Conservation (phyloP, 2,888 invertebrate species). For the Leptarthrus brevirostris region DNA sequence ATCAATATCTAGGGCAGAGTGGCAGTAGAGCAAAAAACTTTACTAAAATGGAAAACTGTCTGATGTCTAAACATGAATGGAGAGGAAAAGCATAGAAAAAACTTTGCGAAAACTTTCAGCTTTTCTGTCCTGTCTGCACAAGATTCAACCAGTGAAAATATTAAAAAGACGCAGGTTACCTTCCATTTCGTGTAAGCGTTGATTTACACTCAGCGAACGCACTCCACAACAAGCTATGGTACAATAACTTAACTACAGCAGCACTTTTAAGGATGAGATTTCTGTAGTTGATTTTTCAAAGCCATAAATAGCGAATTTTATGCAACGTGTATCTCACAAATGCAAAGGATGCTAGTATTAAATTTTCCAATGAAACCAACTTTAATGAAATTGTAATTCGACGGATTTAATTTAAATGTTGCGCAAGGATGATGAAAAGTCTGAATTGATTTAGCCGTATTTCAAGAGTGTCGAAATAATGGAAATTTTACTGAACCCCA, state of each 20-base stretch:
- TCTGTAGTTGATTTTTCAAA: background rate
- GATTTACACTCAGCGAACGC: background rate
- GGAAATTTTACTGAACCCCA: too few relatives aligned
- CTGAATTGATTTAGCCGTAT: background rate
- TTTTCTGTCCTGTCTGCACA: background rate
- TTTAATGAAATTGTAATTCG: slow-evolving; percentile 1
- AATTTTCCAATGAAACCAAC: background rate
- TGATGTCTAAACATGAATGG: slow-evolving; percentile 13
- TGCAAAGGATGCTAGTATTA: background rate
- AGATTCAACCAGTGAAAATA: background rate
- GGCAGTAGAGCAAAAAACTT: slow-evolving; percentile 33
- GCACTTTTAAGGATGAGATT: background rate
- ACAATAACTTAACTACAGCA: too few relatives aligned
- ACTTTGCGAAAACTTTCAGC: slow-evolving; percentile 15
- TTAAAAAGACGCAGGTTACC: background rate
- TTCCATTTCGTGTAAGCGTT: background rate
- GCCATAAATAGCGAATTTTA: slow-evolving; percentile 17
- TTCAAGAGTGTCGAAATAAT: too few relatives aligned
- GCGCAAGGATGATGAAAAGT: background rate
- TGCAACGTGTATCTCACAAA: background rate
- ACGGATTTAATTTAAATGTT: background rate
- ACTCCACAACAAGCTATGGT: too few relatives aligned
- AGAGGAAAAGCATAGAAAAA: background rate
- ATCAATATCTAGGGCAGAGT: slow-evolving; percentile 33
- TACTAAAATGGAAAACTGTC: slow-evolving; percentile 29